A percentile compares a stretch with the other conserved stretches of the same genome.
Conservation (phyloP, 2,113 vertebrate species). For the Pardalotus punctatus region DNA sequence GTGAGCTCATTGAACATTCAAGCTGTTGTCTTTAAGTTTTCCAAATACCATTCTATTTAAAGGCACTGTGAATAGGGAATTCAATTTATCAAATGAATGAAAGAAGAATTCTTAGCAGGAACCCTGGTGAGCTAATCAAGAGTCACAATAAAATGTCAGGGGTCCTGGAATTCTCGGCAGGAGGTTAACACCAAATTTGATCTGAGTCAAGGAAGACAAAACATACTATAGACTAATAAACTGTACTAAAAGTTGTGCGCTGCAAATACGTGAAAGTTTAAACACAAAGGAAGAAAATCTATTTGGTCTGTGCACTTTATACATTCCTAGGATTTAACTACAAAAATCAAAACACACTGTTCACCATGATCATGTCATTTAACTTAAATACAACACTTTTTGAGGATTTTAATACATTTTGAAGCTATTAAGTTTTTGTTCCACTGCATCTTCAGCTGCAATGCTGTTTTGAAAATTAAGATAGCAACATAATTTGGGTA, state of each 20-base stretch:
- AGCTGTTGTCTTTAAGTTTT: conserved; percentile 41
- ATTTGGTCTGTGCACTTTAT: not conserved
- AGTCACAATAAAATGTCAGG: conserved; percentile 68
- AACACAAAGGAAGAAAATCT: not conserved
- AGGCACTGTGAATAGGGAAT: conserved; percentile 63
- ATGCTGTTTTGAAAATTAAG: not conserved
- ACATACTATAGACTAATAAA: conserved; percentile 19
- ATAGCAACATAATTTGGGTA: not conserved
- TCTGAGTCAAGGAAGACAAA: conserved; percentile 33
- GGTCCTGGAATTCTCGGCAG: conserved; percentile 60
- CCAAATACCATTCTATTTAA: conserved; percentile 68
- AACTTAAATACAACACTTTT: not conserved
- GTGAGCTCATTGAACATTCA: conserved; percentile 50
- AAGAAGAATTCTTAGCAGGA: conserved; percentile 66
- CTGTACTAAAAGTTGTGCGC: not conserved
- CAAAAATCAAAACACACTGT: not conserved
- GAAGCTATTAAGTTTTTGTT: not conserved
- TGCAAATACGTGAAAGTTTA: not conserved
- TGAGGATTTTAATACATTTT: not conserved
- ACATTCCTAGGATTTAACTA: not conserved
- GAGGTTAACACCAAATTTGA: conserved; percentile 61
- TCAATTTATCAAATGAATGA: conserved; percentile 64
- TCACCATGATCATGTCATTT: not conserved
- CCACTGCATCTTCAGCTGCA: not conserved
- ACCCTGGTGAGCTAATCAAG: conserved; percentile 65